phyloP scores from a whole-genome alignment of 2,888 invertebrate genomes.

The Thelaira solivaga region DNA sequence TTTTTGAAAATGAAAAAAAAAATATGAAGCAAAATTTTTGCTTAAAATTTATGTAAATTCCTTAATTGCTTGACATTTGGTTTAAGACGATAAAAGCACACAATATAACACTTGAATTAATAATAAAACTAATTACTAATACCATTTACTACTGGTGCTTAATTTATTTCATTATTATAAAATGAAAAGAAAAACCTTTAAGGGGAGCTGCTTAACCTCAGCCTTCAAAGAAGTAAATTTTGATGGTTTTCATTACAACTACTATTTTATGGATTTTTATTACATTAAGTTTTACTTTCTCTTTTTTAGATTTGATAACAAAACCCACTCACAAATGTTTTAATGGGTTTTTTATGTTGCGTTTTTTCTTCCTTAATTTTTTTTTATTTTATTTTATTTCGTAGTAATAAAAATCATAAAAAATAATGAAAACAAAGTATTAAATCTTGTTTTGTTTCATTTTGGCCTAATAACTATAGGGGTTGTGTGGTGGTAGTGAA shows the following conservation, averaged over 20 bases:
- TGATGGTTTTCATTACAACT: conserved; percentile 18
- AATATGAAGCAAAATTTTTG: not conserved
- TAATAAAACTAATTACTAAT: conserved; percentile 36
- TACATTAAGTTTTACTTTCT: not conserved
- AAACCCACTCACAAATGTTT: conserved; percentile 20
- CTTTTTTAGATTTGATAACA: not conserved
- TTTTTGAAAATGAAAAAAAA: not conserved
- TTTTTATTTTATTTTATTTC: not conserved
- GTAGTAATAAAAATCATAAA: conserved; percentile 54
- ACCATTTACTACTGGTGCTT: not conserved
- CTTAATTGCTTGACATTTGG: conserved; percentile 17
- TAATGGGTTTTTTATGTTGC: conserved; percentile 61
- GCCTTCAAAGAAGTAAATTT: conserved; percentile 28
- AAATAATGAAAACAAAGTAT: conserved; percentile 61
- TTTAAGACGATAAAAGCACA: not conserved
- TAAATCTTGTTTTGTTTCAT: conserved; percentile 33
- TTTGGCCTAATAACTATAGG: not conserved
- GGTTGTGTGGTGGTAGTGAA: no score
- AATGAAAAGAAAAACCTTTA: not conserved
- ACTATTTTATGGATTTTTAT: not conserved
- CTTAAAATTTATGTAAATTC: conserved; percentile 30
- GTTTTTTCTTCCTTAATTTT: not conserved
- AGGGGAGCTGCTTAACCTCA: no score
- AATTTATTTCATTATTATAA: not conserved
- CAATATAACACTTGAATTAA: conserved; percentile 28